These are phyloP conservation scores for Corydoras maculifer DNA, from an alignment of 2,113 vertebrate genomes.

Conservation along the genomic window DNA sequence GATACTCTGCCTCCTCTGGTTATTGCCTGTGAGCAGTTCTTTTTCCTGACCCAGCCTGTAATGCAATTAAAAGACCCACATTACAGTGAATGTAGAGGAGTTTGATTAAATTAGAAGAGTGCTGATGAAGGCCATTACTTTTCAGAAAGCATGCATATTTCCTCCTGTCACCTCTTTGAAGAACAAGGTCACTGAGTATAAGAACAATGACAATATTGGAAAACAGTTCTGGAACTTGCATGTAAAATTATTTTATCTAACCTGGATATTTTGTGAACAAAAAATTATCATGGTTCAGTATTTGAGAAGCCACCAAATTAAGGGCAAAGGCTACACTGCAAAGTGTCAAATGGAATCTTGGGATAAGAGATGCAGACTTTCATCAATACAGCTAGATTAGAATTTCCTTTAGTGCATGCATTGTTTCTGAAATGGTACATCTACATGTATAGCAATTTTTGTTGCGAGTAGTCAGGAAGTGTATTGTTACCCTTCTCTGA, in stretches of 20 bases:
- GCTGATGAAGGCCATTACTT: constrained; percentile 41
- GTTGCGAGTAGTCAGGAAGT: not conserved
- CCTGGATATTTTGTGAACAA: too few species aligned
- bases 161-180: constrained; percentile 40
- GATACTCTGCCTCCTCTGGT: constrained; percentile 17
- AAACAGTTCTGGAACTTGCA: too few species aligned
- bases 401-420: too few species aligned
- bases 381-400: too few species aligned
- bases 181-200: constrained; percentile 4
- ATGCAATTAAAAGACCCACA: constrained; percentile 48
- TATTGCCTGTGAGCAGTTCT: constrained; percentile 38
- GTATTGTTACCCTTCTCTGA: constrained; percentile 6
- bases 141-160: constrained; percentile 26
- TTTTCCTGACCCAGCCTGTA: constrained; percentile 47
- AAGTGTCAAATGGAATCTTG: too few species aligned
- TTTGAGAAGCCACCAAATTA: too few species aligned
- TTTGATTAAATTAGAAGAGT: constrained; percentile 43
- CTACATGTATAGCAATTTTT: constrained; percentile 10
- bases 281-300: too few species aligned
- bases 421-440: too few species aligned
- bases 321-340: too few species aligned
- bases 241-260: too few species aligned
- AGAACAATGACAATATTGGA: too few species aligned
- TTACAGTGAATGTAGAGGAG: constrained; percentile 43
- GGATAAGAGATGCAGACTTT: too few species aligned